Evolutionary conservation across 2,888 invertebrate species (phyloP).

Genomic region (Choreutis nemorana): DNA sequence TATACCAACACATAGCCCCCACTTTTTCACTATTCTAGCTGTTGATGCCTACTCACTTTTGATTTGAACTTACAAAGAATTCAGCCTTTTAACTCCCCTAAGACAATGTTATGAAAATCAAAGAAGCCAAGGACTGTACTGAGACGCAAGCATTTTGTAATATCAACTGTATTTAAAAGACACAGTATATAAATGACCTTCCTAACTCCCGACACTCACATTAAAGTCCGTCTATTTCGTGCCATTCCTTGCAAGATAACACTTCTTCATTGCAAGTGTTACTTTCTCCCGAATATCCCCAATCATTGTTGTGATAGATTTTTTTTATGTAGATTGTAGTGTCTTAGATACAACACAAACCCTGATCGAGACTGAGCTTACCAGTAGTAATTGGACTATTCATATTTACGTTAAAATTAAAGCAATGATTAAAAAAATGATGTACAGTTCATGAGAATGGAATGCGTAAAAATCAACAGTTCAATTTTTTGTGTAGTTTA

Average conservation of each 20-base stretch:
- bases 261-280: constrained; percentile 12
- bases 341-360: constrained; percentile 27
- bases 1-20: constrained; percentile 32
- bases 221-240: too few species aligned
- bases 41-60: constrained; percentile 30
- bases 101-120: constrained; percentile 7
- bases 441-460: too few species aligned
- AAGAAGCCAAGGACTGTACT: constrained; percentile 22
- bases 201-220: too few species aligned
- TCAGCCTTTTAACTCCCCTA: constrained; percentile 16
- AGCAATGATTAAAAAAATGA: too few species aligned
- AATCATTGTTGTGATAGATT: constrained; percentile 13
- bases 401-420: too few species aligned
- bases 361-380: constrained; percentile 61
- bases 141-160: constrained; percentile 48
- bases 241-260: constrained; percentile 4
- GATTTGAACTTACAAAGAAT: constrained; percentile 46
- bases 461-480: constrained; percentile 24
- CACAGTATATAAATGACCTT: too few species aligned
- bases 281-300: constrained; percentile 10
- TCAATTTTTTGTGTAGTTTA: constrained; percentile 47
- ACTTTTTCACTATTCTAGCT: constrained; percentile 21
- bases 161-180: too few species aligned
- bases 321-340: constrained; percentile 18
- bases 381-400: too few species aligned